Percentiles rank a stretch among this genome's conserved stretches.
phyloP scores from a whole-genome alignment of 1,140 invertebrate species.

The Solenopsis fugax region DNA sequence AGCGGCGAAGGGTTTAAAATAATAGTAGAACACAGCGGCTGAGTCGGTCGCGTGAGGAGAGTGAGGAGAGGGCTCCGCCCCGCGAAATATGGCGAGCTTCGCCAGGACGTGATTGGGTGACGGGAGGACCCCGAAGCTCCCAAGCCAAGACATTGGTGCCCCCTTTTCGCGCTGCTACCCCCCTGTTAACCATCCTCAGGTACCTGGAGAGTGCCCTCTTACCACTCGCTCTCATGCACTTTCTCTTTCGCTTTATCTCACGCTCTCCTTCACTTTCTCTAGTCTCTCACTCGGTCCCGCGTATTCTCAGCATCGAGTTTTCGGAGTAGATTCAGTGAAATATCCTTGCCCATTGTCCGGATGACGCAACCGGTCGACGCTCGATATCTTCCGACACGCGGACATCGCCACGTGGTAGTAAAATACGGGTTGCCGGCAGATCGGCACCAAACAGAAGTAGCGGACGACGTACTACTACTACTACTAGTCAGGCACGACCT shows the following conservation, averaged over 20 bases:
- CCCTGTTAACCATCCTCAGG: slow-evolving; percentile 76
- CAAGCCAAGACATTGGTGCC: slow-evolving; percentile 86
- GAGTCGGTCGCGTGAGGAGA: slow-evolving; percentile 79
- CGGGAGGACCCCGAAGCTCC: slow-evolving; percentile 84
- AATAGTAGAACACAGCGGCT: slow-evolving; percentile 82
- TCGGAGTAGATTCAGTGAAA: slow-evolving; percentile 29
- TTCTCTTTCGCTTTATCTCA: slow-evolving; percentile 71
- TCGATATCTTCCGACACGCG: slow-evolving; percentile 47
- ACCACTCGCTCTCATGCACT: slow-evolving; percentile 65
- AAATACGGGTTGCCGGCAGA: slow-evolving; percentile 19
- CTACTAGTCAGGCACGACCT: not conserved
- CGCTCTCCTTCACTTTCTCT: slow-evolving; percentile 62
- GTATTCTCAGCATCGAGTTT: slow-evolving; percentile 35
- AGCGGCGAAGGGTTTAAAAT: slow-evolving; percentile 81
- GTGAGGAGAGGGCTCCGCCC: slow-evolving; percentile 84
- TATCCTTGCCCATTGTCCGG: slow-evolving; percentile 64
- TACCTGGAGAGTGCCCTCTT: slow-evolving; percentile 71
- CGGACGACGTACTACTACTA: not conserved
- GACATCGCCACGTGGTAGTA: slow-evolving; percentile 51
- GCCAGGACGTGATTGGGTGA: slow-evolving; percentile 86
- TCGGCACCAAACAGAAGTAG: slow-evolving; percentile 36
- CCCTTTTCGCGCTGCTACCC: slow-evolving; percentile 75
- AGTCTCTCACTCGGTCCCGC: slow-evolving; percentile 15
- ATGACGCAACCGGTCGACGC: slow-evolving; percentile 46
- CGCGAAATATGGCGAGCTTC: slow-evolving; percentile 86